Evolutionary conservation across 2,797 vertebrate genomes (phyloP).

Genomic region (Enteromius thamalakanensis): DNA sequence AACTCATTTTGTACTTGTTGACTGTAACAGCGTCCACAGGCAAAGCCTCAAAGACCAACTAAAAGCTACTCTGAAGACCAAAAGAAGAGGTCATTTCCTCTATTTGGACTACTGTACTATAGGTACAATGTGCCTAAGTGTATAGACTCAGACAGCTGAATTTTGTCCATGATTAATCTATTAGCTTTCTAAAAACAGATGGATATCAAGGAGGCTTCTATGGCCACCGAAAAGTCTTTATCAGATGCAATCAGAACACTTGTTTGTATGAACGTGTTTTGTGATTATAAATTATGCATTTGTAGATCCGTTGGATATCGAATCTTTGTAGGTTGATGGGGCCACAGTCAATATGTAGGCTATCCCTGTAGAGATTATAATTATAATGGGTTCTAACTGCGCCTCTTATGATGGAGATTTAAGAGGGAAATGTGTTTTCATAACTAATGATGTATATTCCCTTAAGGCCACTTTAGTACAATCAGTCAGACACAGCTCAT

Average conservation of each 20-base stretch:
- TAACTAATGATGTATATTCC: slow-evolving; percentile 49
- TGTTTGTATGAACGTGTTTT: slow-evolving; percentile 56
- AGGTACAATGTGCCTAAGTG: background rate
- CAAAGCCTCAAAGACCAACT: slow-evolving; percentile 31
- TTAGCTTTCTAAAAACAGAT: slow-evolving; percentile 16
- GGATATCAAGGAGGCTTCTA: background rate
- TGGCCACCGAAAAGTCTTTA: slow-evolving; percentile 7
- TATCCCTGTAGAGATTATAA: slow-evolving; percentile 68
- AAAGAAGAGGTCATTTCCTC: slow-evolving; percentile 14
- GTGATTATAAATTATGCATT: slow-evolving; percentile 57
- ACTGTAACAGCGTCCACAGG: slow-evolving; percentile 13
- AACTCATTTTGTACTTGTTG: background rate
- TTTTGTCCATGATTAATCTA: background rate
- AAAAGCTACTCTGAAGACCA: slow-evolving; percentile 33
- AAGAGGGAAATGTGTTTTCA: slow-evolving; percentile 54
- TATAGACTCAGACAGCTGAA: background rate
- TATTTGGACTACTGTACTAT: background rate
- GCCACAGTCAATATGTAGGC: slow-evolving; percentile 73
- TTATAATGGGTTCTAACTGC: slow-evolving; percentile 64
- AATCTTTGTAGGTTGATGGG: slow-evolving; percentile 76
- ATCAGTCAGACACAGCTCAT: slow-evolving; percentile 34
- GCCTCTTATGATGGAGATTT: slow-evolving; percentile 44
- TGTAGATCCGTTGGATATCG: slow-evolving; percentile 62
- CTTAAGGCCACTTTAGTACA: slow-evolving; percentile 28
- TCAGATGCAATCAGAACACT: slow-evolving; percentile 18